These are phyloP conservation scores for Schmidtea mediterranea DNA, from an alignment of 1,140 invertebrate species.

Conservation along the genomic window DNA sequence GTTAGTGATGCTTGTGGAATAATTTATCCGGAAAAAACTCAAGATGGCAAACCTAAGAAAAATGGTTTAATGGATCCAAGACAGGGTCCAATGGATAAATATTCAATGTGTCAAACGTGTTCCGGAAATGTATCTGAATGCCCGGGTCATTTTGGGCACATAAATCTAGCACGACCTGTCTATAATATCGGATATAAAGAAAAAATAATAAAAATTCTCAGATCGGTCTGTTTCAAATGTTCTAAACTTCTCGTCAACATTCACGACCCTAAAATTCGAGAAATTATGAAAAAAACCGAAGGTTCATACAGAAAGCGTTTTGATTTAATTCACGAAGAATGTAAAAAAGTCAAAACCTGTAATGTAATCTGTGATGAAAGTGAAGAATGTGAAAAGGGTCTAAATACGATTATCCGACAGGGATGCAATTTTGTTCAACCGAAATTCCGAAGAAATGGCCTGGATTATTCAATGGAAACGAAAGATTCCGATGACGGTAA, in stretches of 20 bases:
- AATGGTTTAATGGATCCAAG: constrained; percentile 94
- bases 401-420: constrained; percentile 15
- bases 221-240: constrained; percentile 91
- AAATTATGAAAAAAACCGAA: constrained; percentile 79
- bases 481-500: constrained; percentile 73
- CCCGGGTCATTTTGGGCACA: constrained; percentile 98
- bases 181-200: constrained; percentile 91
- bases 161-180: constrained; percentile 87
- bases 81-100: constrained; percentile 81
- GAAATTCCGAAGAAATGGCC: constrained; percentile 52
- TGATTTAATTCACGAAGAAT: constrained; percentile 80
- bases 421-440: constrained; percentile 93
- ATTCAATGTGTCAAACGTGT: constrained; percentile 69
- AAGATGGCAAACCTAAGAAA: constrained; percentile 80
- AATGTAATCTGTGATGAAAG: no score
- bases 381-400: no score
- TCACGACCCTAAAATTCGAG: constrained; percentile 76
- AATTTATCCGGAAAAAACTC: constrained; percentile 82
- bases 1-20: constrained; percentile 69
- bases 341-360: constrained; percentile 88
- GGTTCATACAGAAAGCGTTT: constrained; percentile 77
- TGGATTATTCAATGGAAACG: constrained; percentile 54
- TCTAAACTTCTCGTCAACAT: constrained; percentile 74
- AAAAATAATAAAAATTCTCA: constrained; percentile 76
- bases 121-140: constrained; percentile 91